Conservation (phyloP, 2,888 invertebrate genomes). For the Thyatira batis region DNA sequence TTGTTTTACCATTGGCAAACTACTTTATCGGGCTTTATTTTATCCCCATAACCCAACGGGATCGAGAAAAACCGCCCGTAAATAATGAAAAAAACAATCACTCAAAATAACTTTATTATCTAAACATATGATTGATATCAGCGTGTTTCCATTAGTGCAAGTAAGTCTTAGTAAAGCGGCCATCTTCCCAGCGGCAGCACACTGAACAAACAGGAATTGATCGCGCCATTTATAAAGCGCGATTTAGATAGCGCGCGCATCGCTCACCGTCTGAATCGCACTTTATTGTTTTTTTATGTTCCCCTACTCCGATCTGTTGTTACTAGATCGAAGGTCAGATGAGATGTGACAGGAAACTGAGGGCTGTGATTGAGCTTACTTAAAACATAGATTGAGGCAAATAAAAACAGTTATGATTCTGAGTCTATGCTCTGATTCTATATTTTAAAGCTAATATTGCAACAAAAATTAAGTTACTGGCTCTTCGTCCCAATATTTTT, state of each 20-base stretch:
- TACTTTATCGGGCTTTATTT: too few relatives aligned
- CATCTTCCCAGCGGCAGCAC: constrained; percentile 17
- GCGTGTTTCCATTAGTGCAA: neutral
- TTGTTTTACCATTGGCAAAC: too few relatives aligned
- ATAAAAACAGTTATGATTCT: too few relatives aligned
- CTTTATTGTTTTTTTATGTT: constrained; percentile 67
- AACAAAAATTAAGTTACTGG: too few relatives aligned
- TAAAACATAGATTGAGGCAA: too few relatives aligned
- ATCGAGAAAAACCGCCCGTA: too few relatives aligned
- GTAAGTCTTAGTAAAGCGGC: constrained; percentile 38
- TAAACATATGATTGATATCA: neutral
- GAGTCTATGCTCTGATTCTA: too few relatives aligned
- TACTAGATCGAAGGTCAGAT: neutral
- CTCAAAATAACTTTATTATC: constrained; percentile 35
- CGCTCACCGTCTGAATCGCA: constrained; percentile 49
- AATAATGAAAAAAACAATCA: too few relatives aligned
- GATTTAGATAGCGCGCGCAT: constrained; percentile 62
- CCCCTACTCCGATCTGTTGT: neutral
- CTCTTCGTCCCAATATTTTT: too few relatives aligned
- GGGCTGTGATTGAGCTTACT: too few relatives aligned
- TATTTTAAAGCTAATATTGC: too few relatives aligned
- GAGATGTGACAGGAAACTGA: neutral
- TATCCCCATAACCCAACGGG: too few relatives aligned
- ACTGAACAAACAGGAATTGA: constrained; percentile 69
- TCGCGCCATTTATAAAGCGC: constrained; percentile 72